Percentiles rank a stretch among this genome's conserved stretches.
phyloP scores from a whole-genome alignment of 1,140 invertebrate species.

The Drosophila sucinea region DNA sequence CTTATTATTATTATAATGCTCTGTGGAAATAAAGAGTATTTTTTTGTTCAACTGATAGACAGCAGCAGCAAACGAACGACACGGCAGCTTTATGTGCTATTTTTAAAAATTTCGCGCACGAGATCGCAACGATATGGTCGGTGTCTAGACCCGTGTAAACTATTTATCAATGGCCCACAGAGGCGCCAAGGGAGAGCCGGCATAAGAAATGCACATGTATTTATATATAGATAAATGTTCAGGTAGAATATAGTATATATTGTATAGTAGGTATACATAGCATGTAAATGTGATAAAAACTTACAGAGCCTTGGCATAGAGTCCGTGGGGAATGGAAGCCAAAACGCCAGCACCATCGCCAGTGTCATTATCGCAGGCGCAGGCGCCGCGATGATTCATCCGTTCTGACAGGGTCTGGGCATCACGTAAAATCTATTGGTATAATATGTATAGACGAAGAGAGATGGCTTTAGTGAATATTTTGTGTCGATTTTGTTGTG shows the following conservation, averaged over 20 bases:
- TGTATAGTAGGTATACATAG: slow-evolving; percentile 6
- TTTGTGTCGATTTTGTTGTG: too few relatives aligned
- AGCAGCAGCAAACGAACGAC: slow-evolving; percentile 34
- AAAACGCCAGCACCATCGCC: slow-evolving; percentile 99
- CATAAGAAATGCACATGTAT: slow-evolving; percentile 24
- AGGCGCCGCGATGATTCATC: slow-evolving; percentile 99
- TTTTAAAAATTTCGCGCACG: slow-evolving; percentile 68
- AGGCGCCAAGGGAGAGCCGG: slow-evolving; percentile 50
- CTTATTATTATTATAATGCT: not conserved
- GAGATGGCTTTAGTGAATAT: slow-evolving; percentile 3
- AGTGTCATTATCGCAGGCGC: slow-evolving; percentile 99
- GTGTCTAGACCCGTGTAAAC: slow-evolving; percentile 44
- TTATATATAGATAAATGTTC: not conserved
- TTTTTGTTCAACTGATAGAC: slow-evolving; percentile 33
- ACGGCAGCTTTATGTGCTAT: slow-evolving; percentile 48
- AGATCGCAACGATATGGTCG: slow-evolving; percentile 60
- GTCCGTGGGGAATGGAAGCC: slow-evolving; percentile 97
- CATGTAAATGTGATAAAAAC: slow-evolving; percentile 79
- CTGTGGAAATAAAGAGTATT: slow-evolving; percentile 21
- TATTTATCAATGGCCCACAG: slow-evolving; percentile 62
- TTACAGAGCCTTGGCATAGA: slow-evolving; percentile 93
- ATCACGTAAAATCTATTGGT: slow-evolving; percentile 93
- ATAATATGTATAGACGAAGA: not conserved
- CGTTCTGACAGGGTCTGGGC: slow-evolving; percentile 95
- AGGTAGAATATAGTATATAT: slow-evolving; percentile 2